Percentiles rank a stretch among this genome's conserved stretches.
Evolutionary conservation across 2,888 invertebrate genomes (phyloP).

Genomic region (Patella pellucida): DNA sequence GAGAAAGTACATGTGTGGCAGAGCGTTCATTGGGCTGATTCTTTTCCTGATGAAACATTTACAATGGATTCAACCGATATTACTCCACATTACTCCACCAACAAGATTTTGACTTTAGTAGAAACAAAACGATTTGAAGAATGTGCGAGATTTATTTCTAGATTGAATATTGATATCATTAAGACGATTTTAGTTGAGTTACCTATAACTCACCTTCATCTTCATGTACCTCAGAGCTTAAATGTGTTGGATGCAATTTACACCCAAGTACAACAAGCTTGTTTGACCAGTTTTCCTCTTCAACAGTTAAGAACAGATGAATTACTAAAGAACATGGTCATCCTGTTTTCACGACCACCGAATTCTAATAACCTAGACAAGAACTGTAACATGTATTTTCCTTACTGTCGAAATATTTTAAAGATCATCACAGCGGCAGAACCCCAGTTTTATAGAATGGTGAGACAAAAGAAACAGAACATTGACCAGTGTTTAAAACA

Average conservation of each 20-base stretch:
- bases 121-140: constrained; percentile 90
- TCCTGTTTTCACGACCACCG: constrained; percentile 76
- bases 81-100: constrained; percentile 73
- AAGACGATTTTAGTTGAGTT: constrained; percentile 78
- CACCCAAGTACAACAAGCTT: constrained; percentile 73
- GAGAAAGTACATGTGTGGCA: constrained; percentile 45
- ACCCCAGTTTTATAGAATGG: constrained; percentile 76
- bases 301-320: constrained; percentile 78
- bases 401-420: constrained; percentile 54
- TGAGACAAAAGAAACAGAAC: constrained; percentile 80
- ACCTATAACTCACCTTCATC: constrained; percentile 89
- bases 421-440: constrained; percentile 73
- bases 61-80: constrained; percentile 66
- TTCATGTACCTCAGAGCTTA: constrained; percentile 89
- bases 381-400: constrained; percentile 55
- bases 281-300: constrained; percentile 67
- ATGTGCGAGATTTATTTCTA: constrained; percentile 86
- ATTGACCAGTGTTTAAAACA: constrained; percentile 90
- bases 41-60: constrained; percentile 52
- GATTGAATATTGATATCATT: constrained; percentile 85
- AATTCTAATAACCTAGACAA: constrained; percentile 19
- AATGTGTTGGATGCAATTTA: constrained; percentile 88
- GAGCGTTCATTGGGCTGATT: constrained; percentile 52
- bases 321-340: constrained; percentile 88
- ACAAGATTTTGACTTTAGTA: constrained; percentile 81